phyloP scores from a whole-genome alignment of 2,797 vertebrate genomes.

The Serranus cabrilla region DNA sequence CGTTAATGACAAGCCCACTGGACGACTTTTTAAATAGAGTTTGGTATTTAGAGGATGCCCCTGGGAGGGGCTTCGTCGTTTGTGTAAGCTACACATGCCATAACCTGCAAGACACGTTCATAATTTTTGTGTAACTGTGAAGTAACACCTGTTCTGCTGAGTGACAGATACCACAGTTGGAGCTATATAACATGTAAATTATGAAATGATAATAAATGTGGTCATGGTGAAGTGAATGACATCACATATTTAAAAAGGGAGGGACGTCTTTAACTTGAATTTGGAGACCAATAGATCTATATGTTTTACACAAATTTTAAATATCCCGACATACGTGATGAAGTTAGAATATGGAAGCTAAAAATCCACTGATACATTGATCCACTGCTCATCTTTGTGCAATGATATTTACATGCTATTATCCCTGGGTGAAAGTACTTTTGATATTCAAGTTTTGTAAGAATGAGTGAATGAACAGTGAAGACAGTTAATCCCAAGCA shows the following conservation, averaged over 20 bases:
- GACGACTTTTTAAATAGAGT: slow-evolving; percentile 36
- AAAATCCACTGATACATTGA: too few relatives aligned
- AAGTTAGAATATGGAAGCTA: too few relatives aligned
- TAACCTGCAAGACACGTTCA: background rate
- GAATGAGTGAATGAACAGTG: too few relatives aligned
- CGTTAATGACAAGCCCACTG: background rate
- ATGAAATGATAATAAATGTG: slow-evolving; percentile 8
- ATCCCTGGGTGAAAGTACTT: too few relatives aligned
- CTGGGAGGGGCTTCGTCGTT: slow-evolving; percentile 57
- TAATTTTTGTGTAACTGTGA: slow-evolving; percentile 34
- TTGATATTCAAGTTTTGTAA: too few relatives aligned
- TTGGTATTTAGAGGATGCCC: slow-evolving; percentile 2
- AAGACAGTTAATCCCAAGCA: too few relatives aligned
- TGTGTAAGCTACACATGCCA: slow-evolving; percentile 25
- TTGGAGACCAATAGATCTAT: background rate
- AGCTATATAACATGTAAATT: background rate
- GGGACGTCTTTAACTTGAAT: background rate
- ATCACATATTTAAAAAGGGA: background rate
- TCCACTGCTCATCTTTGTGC: too few relatives aligned
- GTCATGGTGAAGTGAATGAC: background rate
- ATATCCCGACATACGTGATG: background rate
- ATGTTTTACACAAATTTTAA: too few relatives aligned
- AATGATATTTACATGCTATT: too few relatives aligned
- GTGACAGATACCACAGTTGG: background rate
- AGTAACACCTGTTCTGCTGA: slow-evolving; percentile 5